Percentiles rank a stretch among this genome's conserved stretches.
Evolutionary conservation across 2,797 vertebrate genomes (phyloP).

Genomic region (Hipposideros larvatus): DNA sequence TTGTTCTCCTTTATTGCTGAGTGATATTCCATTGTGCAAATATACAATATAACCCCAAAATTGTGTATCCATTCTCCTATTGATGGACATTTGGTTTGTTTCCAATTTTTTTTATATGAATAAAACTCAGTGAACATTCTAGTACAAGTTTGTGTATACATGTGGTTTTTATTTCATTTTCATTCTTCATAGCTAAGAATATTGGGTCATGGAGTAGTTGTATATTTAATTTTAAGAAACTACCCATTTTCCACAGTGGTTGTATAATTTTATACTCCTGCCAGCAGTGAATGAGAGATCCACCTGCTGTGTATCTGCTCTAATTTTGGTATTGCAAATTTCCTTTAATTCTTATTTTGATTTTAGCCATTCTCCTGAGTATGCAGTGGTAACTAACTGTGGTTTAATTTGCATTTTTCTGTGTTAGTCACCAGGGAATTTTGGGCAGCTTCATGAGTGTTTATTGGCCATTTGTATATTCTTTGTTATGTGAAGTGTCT

Average conservation of each 20-base stretch:
- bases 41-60: neutral
- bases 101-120: neutral
- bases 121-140: neutral
- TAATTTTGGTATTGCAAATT: neutral
- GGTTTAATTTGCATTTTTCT: slow-evolving; percentile 19
- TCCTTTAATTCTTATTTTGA: neutral
- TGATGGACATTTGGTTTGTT: neutral
- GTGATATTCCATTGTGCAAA: neutral
- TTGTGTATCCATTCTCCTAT: neutral
- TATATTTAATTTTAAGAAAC: slow-evolving; percentile 12
- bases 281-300: neutral
- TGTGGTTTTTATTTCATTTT: neutral
- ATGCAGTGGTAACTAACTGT: neutral
- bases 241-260: neutral
- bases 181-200: neutral
- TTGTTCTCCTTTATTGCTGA: neutral
- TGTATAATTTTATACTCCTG: neutral
- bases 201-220: neutral
- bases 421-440: neutral
- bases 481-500: neutral
- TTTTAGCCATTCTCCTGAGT: neutral
- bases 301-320: neutral
- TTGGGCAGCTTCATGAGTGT: neutral
- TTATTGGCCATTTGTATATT: neutral
- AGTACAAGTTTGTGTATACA: neutral